Base-by-base conservation (phyloP, 1,140 invertebrate species). In the Onthophagus taurus region DNA sequence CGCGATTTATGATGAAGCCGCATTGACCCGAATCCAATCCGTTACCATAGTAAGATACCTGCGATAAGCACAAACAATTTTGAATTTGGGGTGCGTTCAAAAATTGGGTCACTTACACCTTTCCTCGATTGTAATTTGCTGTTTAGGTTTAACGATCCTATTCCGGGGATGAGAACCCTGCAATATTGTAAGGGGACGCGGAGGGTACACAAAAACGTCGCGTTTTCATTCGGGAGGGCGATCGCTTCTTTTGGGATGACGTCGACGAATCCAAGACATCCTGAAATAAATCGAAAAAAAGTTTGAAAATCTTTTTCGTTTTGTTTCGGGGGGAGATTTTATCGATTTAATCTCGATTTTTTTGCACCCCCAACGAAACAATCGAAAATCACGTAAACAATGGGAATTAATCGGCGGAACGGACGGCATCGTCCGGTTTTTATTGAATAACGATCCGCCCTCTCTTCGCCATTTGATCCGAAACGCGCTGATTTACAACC, bases 11-110 rank as follows among this genome's bases (percentile, higher is more conserved):
- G 12, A 61, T 70, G 3, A 80, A 73, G 2, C 82, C 82, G 51
- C 83, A 86, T 44, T 84, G 70, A 1, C 83, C 83, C 11, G 58
- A 55, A 34, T 74, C 59, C 0, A 75, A 45, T 2, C 76, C 76
- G 0, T 54, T 53, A 2, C 78, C 78, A 42, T 60, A 69, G 54
- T 80, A 81, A 4, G 62, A 55, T 23, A 73, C 50, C 54, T 59
- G 41, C 9, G 6, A 12, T 1, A 38, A 16, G 9, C 6, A 5
- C 5, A 14, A 34, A 17, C n/a, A 16, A 14, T 34, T 14, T 16
- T 13, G 13, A 8, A 16, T 33, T 3, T 33, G 14, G 2, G n/a
- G n/a, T n/a, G 31, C 8, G 18, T 3, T 18, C 4, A 34, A 34
- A 14, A 33, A 0, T 5, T 8, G 18, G n/a, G 2, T 12, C 38